Evolutionary conservation across 2,113 vertebrate genomes (phyloP), one percentile per base, ranked within the genome.

Genomic region (Spea bombifrons): DNA sequence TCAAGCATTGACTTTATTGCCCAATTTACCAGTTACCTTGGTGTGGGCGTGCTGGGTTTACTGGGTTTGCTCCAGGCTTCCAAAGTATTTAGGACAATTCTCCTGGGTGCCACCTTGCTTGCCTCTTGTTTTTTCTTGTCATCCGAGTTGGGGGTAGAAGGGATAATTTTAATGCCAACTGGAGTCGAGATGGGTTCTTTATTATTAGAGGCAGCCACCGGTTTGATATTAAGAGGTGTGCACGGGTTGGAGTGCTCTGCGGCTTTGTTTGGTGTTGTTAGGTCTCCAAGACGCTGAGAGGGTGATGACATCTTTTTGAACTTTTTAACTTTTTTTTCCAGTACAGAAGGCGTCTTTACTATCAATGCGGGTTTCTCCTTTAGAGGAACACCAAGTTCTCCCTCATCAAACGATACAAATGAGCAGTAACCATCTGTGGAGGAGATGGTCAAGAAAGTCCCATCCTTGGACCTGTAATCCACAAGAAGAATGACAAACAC

Each of bases 361-460:
- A 87, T 91, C 70, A 98, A 75, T 15, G 87, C 84, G 0, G 96
- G 97, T 44, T 93, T 95, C 71, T 97, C 95, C 83, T 94, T 96
- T 79, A 99, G 82, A 0, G 94, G 94, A 3, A 86, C 81, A 13
- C 97, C 97, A 75, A 99, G 92, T 84, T 99, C 97, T 0, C 87
- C 92, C 5, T 93, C 87, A 82, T 93, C 93, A 68, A 99, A 98
- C 1, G 95, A 95, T 81, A 99, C 92, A 61, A 99, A 97, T 0
- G 97, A 99, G 83, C 97, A 99, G 83, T 99, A 99, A 2, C 97
- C 97, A 0, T 99, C 97, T 1, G 96, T 99, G 85, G 97, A 99
- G 12, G 97, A 96, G 64, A 99, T 94, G 0, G 96, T 94, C 85
- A 99, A 88, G 89, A 98, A 95, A 63, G 94, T 92, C 10, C 95